A percentile compares a stretch with the other conserved stretches of the same genome.
These are phyloP conservation scores for Heliconius melpomene DNA, from an alignment of 1,140 invertebrate genomes.

Conservation along the genomic window DNA sequence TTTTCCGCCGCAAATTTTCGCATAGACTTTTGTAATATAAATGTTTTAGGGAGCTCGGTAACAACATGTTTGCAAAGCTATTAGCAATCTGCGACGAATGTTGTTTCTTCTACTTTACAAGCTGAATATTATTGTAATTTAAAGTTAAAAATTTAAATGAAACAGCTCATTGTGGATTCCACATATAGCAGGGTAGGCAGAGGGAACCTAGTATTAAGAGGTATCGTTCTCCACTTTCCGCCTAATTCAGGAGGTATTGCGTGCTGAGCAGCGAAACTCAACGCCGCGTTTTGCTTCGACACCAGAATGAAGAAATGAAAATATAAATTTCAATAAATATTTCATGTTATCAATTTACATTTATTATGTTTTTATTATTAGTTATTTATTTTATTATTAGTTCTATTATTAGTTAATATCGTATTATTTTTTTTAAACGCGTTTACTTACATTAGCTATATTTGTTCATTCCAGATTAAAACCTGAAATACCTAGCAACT, in stretches of 20 bases:
- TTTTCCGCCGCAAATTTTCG: slow-evolving; percentile 65
- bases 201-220: too few species aligned
- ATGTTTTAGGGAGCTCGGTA: slow-evolving; percentile 44
- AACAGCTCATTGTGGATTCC: too few species aligned
- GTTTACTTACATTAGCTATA: neutral
- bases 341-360: neutral
- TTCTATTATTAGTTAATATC: too few species aligned
- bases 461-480: neutral
- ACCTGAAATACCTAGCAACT: neutral
- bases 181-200: too few species aligned
- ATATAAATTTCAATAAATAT: too few species aligned
- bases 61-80: slow-evolving; percentile 55
- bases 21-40: slow-evolving; percentile 43
- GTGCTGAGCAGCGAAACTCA: too few species aligned
- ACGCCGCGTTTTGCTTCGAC: too few species aligned
- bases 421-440: neutral
- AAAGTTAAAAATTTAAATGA: neutral
- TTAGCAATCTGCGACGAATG: slow-evolving; percentile 60
- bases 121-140: neutral
- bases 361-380: neutral
- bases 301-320: too few species aligned
- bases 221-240: too few species aligned
- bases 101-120: slow-evolving; percentile 14
- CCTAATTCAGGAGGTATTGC: too few species aligned
- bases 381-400: too few species aligned